Conservation (phyloP, 2,888 invertebrate species). For the Drosophila testacea region DNA sequence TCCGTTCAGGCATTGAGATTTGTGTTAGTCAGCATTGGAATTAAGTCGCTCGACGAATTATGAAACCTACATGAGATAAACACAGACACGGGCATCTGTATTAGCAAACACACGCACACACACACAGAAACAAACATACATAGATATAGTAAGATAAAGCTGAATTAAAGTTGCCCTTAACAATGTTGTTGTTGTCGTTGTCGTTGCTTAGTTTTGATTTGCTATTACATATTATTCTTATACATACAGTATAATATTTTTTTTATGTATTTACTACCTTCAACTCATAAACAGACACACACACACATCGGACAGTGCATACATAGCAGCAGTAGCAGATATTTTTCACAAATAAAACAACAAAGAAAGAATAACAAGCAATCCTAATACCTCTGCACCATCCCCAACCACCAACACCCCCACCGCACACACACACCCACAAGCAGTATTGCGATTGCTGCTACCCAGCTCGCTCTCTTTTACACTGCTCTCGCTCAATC, state of each 20-base stretch:
- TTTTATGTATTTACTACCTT: conserved; percentile 67
- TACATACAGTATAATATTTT: conserved; percentile 47
- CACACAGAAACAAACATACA: conserved; percentile 9
- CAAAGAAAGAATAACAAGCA: conserved; percentile 80
- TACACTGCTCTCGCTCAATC: conserved; percentile 5
- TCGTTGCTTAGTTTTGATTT: conserved; percentile 66
- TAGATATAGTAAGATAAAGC: conserved; percentile 29
- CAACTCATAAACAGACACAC: conserved; percentile 58
- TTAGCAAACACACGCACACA: not conserved
- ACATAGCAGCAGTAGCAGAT: conserved; percentile 67
- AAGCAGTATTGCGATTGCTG: conserved; percentile 52
- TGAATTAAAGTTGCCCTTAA: conserved; percentile 48
- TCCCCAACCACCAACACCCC: conserved; percentile 12
- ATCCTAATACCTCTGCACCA: conserved; percentile 64
- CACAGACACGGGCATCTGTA: conserved; percentile 26
- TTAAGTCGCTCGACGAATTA: conserved; percentile 49
- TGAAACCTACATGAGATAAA: conserved; percentile 61
- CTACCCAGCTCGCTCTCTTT: conserved; percentile 41
- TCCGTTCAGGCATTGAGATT: conserved; percentile 57
- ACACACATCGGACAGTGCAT: conserved; percentile 56
- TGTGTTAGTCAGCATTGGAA: conserved; percentile 58
- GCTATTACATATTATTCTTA: conserved; percentile 55
- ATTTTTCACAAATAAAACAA: conserved; percentile 81
- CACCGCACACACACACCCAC: conserved; percentile 32
- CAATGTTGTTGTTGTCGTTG: conserved; percentile 51